phyloP scores from a whole-genome alignment of 1,140 invertebrate species.

The Choristoneura fumiferana region DNA sequence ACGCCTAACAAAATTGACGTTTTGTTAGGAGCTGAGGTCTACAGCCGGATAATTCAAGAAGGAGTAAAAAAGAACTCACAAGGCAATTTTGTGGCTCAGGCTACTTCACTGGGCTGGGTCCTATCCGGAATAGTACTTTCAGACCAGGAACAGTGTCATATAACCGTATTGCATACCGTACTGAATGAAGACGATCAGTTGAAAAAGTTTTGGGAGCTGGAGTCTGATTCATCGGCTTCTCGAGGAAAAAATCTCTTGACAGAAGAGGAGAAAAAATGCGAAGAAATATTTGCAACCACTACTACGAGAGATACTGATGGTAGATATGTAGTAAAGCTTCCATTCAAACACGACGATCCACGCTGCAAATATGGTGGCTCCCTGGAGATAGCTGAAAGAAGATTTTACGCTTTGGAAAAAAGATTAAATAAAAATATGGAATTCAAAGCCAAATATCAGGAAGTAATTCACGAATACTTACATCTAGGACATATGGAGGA shows the following conservation, averaged over 20 bases:
- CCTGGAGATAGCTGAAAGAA: neutral
- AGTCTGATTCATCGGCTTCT: neutral
- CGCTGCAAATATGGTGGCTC: neutral
- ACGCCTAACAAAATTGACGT: no score
- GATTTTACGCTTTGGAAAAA: neutral
- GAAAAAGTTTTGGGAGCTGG: slow-evolving; percentile 6
- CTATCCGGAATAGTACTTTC: neutral
- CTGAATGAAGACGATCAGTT: neutral
- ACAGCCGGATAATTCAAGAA: neutral
- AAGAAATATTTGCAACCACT: neutral
- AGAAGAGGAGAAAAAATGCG: neutral
- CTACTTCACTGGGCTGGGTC: neutral
- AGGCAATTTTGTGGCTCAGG: neutral
- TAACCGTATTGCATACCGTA: neutral
- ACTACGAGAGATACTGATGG: neutral
- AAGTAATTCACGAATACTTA: neutral
- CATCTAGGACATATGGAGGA: neutral
- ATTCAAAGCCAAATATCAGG: neutral
- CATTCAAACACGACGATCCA: neutral
- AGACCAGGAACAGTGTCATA: neutral
- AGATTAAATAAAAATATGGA: neutral
- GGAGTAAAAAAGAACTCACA: slow-evolving; percentile 24
- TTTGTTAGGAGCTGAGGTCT: no score
- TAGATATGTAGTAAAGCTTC: no score
- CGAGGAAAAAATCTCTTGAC: no score